Base-by-base conservation (phyloP, 2,797 vertebrate species). In the Enteromius radiatus region DNA sequence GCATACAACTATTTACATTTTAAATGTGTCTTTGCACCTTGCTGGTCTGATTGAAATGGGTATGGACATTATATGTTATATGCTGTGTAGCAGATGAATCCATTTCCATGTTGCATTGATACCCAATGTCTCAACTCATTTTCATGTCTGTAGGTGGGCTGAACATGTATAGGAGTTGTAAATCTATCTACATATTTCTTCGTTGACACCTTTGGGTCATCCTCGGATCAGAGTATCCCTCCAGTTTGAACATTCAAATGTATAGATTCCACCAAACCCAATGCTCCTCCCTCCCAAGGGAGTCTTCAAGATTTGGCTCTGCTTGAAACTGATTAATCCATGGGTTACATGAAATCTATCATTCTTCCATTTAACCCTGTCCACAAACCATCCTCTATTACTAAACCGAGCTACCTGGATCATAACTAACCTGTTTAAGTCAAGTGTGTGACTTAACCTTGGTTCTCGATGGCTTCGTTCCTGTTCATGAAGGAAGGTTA, bases 291-390 rank as follows among this genome's bases (percentile, higher is more conserved):
- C 61, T 64, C 47, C 77, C 9, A 49, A 56, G 74, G 36, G 67
- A 85, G 71, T 59, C 70, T 68, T 82, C 36, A 61, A 86, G 63
- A 82, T 86, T 82, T 59, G 73, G 49, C 63, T 84, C 64, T 45
- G n/a, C 63, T 43, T 52, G 26, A 54, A 84, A 69, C 17, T 63
- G 84, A 85, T 87, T 70, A 88, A 86, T 83, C 81, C 69, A 76
- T 33, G n/a, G 56, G 71, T 83, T 82, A 82, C 82, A 49, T 82
- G 61, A 78, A 78, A 87, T 87, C 47, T 87, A 83, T 87, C 84
- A 79, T 84, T 86, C 84, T 84, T 67, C 82, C 67, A 78, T 71
- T 86, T 85, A 86, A 86, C 78, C 65, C 49, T 17, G 56, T 78
- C 56, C 65, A 82, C 81, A 71, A 85, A 80, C 59, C 69, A 43